phyloP scores from a whole-genome alignment of 1,140 invertebrate species.

The Drosophila aff. region DNA sequence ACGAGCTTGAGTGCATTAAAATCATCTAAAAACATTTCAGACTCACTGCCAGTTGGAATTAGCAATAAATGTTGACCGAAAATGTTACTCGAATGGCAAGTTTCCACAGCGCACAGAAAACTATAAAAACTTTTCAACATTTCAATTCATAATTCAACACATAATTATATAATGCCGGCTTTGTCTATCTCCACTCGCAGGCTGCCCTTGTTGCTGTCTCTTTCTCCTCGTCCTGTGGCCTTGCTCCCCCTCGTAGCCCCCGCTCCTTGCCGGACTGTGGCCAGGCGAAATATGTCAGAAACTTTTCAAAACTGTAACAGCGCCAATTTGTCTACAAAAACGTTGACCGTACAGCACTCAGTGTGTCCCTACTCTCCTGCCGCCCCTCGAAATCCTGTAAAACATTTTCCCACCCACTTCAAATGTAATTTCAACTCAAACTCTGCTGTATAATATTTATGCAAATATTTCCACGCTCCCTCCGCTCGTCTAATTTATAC shows the following conservation, averaged over 20 bases:
- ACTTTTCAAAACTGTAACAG: conserved; percentile 78
- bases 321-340: conserved; percentile 70
- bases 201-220: conserved; percentile 3
- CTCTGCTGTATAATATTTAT: conserved; percentile 70
- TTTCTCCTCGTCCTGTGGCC: conserved; percentile 4
- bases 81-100: conserved; percentile 62
- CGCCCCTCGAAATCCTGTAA: not conserved
- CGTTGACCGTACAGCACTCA: conserved; percentile 50
- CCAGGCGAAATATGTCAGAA: conserved; percentile 70
- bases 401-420: conserved; percentile 37
- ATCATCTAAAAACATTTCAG: conserved; percentile 43
- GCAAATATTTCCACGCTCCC: conserved; percentile 66
- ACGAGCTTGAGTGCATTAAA: conserved; percentile 60
- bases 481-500: conserved; percentile 40
- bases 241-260: not conserved
- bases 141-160: conserved; percentile 82
- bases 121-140: conserved; percentile 74
- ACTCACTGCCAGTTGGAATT: conserved; percentile 41
- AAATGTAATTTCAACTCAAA: conserved; percentile 77
- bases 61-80: conserved; percentile 69
- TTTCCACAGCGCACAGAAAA: conserved; percentile 60
- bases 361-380: conserved; percentile 1
- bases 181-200: conserved; percentile 32
- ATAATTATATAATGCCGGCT: conserved; percentile 70
- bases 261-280: conserved; percentile 17